Percentiles rank a stretch among this genome's conserved stretches.
phyloP scores from a whole-genome alignment of 2,888 invertebrate genomes.

The Ophonus ardosiacus region DNA sequence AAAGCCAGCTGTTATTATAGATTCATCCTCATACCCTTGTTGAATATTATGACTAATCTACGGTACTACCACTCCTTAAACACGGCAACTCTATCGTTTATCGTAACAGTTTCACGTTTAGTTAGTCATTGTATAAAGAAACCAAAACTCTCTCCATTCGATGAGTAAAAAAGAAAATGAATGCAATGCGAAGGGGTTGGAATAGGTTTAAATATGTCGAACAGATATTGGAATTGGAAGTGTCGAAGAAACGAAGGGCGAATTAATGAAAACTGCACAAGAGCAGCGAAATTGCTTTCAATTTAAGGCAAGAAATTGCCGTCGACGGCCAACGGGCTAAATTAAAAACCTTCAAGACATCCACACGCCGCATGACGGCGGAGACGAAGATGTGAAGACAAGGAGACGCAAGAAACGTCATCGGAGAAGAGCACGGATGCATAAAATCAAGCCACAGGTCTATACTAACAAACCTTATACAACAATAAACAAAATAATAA shows the following conservation, averaged over 20 bases:
- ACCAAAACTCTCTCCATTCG: background rate
- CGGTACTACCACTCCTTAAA: too few relatives aligned
- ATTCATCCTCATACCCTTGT: too few relatives aligned
- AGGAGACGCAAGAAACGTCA: too few relatives aligned
- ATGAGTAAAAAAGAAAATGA: conserved; percentile 30
- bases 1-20: too few relatives aligned
- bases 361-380: background rate
- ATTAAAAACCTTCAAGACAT: conserved; percentile 60
- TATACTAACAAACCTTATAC: too few relatives aligned
- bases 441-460: too few relatives aligned
- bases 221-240: conserved; percentile 57
- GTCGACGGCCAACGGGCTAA: conserved; percentile 56
- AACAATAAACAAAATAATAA: too few relatives aligned
- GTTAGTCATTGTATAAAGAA: background rate
- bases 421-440: too few relatives aligned
- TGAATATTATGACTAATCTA: too few relatives aligned
- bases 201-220: conserved; percentile 59
- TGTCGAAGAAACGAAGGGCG: conserved; percentile 50
- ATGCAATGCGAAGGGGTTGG: conserved; percentile 22
- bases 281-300: conserved; percentile 57
- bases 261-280: conserved; percentile 60
- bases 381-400: too few relatives aligned
- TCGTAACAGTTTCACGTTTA: background rate
- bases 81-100: too few relatives aligned
- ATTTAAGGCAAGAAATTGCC: conserved; percentile 59